A percentile compares a stretch with the other conserved stretches of the same genome.
These are phyloP conservation scores for Octonoba sinensis DNA, from an alignment of 2,888 invertebrate genomes.

Conservation along the genomic window DNA sequence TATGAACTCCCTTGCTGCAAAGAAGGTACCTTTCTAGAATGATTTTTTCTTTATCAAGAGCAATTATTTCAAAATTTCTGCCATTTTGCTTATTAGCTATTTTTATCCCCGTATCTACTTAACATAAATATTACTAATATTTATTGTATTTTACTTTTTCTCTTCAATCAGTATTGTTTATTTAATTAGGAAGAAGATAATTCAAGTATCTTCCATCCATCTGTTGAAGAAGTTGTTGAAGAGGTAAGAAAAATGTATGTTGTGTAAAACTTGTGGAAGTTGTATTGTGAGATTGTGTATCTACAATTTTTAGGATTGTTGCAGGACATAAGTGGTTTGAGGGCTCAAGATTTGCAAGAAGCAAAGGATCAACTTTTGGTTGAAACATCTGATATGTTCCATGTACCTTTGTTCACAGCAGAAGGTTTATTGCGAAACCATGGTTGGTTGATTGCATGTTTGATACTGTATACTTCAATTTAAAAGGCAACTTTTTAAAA, in stretches of 20 bases:
- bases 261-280: not conserved
- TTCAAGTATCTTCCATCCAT: not conserved
- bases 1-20: too few relatives aligned
- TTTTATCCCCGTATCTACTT: too few relatives aligned
- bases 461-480: not conserved
- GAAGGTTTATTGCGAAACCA: slow-evolving; percentile 79
- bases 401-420: slow-evolving; percentile 79
- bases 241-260: slow-evolving; percentile 11
- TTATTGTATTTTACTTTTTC: too few relatives aligned
- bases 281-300: not conserved
- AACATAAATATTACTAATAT: too few relatives aligned
- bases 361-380: slow-evolving; percentile 80
- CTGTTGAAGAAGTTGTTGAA: slow-evolving; percentile 8
- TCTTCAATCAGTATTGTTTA: too few relatives aligned
- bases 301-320: slow-evolving; percentile 4
- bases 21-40: too few relatives aligned
- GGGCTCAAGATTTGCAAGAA: slow-evolving; percentile 80
- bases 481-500: not conserved
- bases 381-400: slow-evolving; percentile 80
- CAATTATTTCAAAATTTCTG: too few relatives aligned
- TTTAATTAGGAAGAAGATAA: not conserved
- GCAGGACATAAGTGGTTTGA: slow-evolving; percentile 75
- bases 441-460: slow-evolving; percentile 72
- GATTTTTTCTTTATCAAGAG: too few relatives aligned
- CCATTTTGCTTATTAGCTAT: too few relatives aligned